Base-by-base conservation (phyloP, 2,888 invertebrate species). In the Tetramorium bicarinatum region DNA sequence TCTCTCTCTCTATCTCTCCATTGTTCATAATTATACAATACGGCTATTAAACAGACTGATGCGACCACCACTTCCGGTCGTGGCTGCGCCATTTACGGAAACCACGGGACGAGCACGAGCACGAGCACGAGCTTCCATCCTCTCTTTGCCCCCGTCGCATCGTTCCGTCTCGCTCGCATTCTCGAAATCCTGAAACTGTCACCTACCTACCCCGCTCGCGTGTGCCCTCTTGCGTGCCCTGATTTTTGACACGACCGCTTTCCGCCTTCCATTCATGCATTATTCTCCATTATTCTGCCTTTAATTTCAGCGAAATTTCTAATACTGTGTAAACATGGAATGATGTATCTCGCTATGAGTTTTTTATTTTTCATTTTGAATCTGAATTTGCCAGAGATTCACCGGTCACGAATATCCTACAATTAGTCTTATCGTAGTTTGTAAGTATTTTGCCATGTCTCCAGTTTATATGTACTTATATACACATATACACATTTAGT, bases 11-110 rank as follows among this genome's bases (percentile, higher is more conserved):
- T 87, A 79, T 91, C 89, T 84, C 87, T 87, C 92, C 91, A 94
- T 94, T 94, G 94, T 94, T 94, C 94, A 93, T 94, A 94, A 94
- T 94, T 94, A 94, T 94, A 94, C 94, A 94, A 94, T 94, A 94
- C 94, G 94, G 94, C 94, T 94, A 94, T 94, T 94, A 94, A 94
- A 94, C 94, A 94, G 94, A 94, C 94, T 94, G 94, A 94, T 94
- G 94, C 94, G 94, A 94, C 93, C 93, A 90, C 92, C 91, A 92
- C 92, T 93, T 94, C 94, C 94, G 94, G 93, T 91, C 91, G 85
- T 89, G 88, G 85, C 85, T 90, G 88, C 92, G 89, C 91, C 93
- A 93, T 93, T 94, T 94, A 94, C 92, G 93, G 92, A 93, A 93
- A 90, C 92, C 88, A 87, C 85, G 86, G 89, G 88, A 88, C 89